Evolutionary conservation across 2,888 invertebrate genomes (phyloP).

Genomic region (Automeris io): DNA sequence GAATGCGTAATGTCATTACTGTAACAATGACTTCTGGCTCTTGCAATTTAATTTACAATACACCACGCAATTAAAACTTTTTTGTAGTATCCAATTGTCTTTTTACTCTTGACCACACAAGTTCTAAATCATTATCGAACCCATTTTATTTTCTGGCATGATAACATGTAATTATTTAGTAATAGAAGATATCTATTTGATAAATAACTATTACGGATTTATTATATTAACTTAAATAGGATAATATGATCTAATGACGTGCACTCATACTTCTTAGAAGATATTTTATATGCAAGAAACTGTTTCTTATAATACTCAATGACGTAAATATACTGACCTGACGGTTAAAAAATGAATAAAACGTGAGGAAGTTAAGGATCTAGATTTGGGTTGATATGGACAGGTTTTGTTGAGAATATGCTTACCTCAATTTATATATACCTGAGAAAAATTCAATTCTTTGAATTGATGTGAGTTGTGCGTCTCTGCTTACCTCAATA

Average conservation of each 20-base stretch:
- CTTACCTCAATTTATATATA: constrained; percentile 1
- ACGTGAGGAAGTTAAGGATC: constrained; percentile 5
- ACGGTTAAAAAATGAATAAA: constrained; percentile 1
- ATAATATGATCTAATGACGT: neutral
- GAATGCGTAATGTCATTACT: no score
- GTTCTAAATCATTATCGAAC: neutral
- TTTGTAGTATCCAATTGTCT: neutral
- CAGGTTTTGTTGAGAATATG: no score
- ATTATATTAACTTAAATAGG: neutral
- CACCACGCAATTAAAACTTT: neutral
- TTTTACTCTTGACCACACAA: neutral
- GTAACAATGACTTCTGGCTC: no score
- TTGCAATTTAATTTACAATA: no score
- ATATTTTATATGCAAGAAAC: neutral
- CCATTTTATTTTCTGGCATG: neutral
- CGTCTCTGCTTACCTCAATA: neutral
- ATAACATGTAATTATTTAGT: neutral
- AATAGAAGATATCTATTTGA: neutral
- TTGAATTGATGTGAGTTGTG: no score
- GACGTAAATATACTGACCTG: constrained; percentile 3
- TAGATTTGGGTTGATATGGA: constrained; percentile 3
- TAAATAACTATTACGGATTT: neutral
- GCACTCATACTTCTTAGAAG: neutral
- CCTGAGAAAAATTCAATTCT: no score
- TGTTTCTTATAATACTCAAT: constrained; percentile 2